Evolutionary conservation across 2,797 vertebrate species (phyloP), one percentile per base, ranked within the genome.

Genomic region (Linurgus olivaceus): DNA sequence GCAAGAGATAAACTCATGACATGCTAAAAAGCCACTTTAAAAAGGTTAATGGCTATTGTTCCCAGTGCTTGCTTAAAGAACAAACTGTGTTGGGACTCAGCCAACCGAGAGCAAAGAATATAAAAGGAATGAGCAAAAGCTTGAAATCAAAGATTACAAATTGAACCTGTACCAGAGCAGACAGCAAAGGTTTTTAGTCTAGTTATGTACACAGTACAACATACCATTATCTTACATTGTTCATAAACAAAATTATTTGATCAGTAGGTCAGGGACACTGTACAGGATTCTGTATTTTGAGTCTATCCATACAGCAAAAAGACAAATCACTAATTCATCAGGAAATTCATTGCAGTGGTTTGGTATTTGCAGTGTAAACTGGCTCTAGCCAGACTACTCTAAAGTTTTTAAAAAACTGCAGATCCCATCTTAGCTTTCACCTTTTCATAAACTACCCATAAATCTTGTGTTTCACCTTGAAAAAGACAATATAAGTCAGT

Each of bases 21-120:
- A 97, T 98, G 95, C 96, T 96, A 92, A 97, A 98, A 98, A 97
- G 96, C 91, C 96, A 97, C 98, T 98, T 97, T 94, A 97, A 97
- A 98, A 96, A 97, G 96, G 96, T 96, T 97, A 98, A 98, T 96
- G 90, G 95, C 89, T 95, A 88, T 68, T 90, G 90, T 74, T 95
- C 65, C 85, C 89, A 78, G 35, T 82, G 76, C 91, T 87, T 93
- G 57, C 81, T 86, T 84, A 72, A 93, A 76, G 76, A 96, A 95
- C 52, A 86, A 84, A 93, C 76, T 63, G 29, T 45, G n/a, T 42
- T 92, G 72, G 59, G 75, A 86, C 44, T 89, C 80, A 94, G 78
- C 70, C 94, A 96, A 48, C 66, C 4, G 5, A 83, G 80, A 54
- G 47, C 12, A 14, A 84, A 94, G 63, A 95, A 85, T 90, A 90